Evolutionary conservation across 2,113 vertebrate species (phyloP), one percentile per base, ranked within the genome.

Genomic region (Heliornis fulica): DNA sequence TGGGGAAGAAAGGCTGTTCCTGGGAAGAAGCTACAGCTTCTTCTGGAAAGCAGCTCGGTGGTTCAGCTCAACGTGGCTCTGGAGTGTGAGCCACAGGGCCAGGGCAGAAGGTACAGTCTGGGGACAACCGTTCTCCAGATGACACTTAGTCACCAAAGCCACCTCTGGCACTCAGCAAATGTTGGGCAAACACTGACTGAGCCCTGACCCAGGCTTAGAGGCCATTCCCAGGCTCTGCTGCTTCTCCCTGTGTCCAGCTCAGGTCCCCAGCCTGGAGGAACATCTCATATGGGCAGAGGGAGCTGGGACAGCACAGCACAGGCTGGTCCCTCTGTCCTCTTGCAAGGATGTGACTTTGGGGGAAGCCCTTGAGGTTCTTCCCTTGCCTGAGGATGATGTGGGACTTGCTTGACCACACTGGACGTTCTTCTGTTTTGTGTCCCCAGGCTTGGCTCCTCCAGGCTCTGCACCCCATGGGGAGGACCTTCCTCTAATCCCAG

Each of bases 401-500:
- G 64, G 71, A 15, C 36, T 20, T 12, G 1, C 20, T 3, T n/a
- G 48, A 34, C 36, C 46, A 1, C 0, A 0, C 10, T 40, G 53
- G 34, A 12, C 14, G 68, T 18, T 78, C 65, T 54, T 36, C 50
- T 40, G 57, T 51, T n/a, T 31, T 9, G 34, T 22, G 22, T 38
- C 21, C 17, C n/a, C 25, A 26, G 29, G 43, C 59, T 5, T n/a
- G 60, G 60, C n/a, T 65, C 10, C 38, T 59, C 36, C 15, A 7
- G 23, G 23, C 38, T 48, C 57, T 19, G 21, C 2, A 1, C 18
- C 57, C 51, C 61, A 7, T 0, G 10, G 57, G 2, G 5, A 66
- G 66, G n/a, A 40, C 13, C 40, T 53, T 41, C 23, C 43, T 23
- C 61, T n/a, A 31, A 45, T 51, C 10, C 59, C 18, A 13, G 22